phyloP scores from a whole-genome alignment of 2,888 invertebrate species.

The Agriopis leucophaearia region DNA sequence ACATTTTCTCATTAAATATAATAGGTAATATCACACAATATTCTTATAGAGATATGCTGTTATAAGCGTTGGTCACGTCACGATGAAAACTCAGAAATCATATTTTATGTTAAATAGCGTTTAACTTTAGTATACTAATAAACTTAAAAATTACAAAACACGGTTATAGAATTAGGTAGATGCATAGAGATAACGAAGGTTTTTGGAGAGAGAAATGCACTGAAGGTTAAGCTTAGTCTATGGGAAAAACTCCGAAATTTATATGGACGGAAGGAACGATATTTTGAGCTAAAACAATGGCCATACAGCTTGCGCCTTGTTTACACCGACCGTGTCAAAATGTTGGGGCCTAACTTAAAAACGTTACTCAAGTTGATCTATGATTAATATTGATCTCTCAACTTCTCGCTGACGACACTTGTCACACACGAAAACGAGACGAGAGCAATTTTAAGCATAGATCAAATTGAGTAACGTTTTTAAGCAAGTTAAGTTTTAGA shows the following conservation, averaged over 20 bases:
- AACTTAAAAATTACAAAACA: conserved; percentile 50
- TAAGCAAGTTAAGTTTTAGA: too few species aligned
- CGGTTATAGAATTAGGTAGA: conserved; percentile 38
- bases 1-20: conserved; percentile 74
- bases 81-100: conserved; percentile 70
- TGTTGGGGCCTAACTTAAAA: too few species aligned
- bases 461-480: too few species aligned
- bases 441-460: too few species aligned
- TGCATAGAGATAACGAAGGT: conserved; percentile 42
- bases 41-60: conserved; percentile 84
- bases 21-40: conserved; percentile 85
- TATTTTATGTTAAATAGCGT: conserved; percentile 52
- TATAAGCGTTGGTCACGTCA: conserved; percentile 85
- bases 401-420: too few species aligned
- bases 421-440: too few species aligned
- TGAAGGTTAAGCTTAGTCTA: conserved; percentile 71
- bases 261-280: conserved; percentile 82
- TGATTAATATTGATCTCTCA: too few species aligned
- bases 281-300: conserved; percentile 73
- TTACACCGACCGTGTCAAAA: conserved; percentile 15
- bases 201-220: conserved; percentile 64
- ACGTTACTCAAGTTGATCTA: too few species aligned
- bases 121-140: conserved; percentile 47
- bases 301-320: conserved; percentile 31
- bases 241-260: conserved; percentile 70